These are phyloP conservation scores for Ceyx melanurus DNA, from an alignment of 2,113 vertebrate species.

Conservation along the genomic window DNA sequence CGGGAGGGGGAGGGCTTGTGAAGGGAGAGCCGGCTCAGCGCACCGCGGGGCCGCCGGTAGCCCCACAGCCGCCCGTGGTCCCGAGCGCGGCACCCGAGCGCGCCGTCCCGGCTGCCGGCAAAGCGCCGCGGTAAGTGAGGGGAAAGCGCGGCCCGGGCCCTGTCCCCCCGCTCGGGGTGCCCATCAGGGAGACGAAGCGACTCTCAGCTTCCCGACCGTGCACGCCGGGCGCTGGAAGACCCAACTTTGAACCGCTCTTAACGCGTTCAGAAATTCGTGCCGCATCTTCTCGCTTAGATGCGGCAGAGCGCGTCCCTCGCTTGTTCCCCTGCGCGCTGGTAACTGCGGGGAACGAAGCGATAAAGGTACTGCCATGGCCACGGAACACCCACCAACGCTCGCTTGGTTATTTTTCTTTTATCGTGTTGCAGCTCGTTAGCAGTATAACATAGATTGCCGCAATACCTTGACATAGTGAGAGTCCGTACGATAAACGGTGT, in stretches of 20 bases:
- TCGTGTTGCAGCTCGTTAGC: constrained; percentile 6
- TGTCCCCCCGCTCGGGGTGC: background rate
- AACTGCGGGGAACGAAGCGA: background rate
- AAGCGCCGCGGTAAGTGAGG: background rate
- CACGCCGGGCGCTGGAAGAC: background rate
- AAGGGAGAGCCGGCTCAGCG: background rate
- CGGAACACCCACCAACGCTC: background rate
- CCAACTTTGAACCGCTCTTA: background rate
- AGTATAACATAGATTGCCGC: background rate
- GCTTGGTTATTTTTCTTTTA: background rate
- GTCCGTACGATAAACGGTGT: background rate
- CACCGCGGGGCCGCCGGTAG: too few species aligned
- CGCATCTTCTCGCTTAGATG: background rate
- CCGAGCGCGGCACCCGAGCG: background rate
- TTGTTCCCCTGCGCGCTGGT: background rate
- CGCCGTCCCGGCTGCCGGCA: background rate
- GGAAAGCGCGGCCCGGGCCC: background rate
- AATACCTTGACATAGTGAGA: background rate
- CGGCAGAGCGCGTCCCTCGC: background rate
- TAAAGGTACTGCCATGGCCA: background rate
- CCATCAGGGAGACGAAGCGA: background rate
- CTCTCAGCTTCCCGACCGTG: background rate
- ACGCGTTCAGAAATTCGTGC: background rate
- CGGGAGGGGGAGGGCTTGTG: background rate
- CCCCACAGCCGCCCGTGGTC: background rate